Percentiles rank a stretch among this genome's conserved stretches.
phyloP scores from a whole-genome alignment of 2,113 vertebrate genomes.

The Desmodus rotundus region DNA sequence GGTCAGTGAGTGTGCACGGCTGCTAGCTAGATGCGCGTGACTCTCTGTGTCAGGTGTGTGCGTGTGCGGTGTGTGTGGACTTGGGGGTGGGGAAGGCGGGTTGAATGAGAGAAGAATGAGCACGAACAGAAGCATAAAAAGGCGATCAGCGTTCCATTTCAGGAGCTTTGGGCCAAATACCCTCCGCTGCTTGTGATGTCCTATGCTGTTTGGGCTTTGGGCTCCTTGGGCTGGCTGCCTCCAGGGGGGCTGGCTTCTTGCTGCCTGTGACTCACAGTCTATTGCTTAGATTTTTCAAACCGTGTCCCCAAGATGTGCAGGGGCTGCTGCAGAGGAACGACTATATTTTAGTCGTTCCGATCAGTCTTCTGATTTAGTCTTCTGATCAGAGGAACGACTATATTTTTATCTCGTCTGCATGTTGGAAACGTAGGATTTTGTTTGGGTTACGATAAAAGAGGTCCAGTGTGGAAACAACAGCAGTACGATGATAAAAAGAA shows the following conservation, averaged over 20 bases:
- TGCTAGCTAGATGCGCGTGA: constrained; percentile 55
- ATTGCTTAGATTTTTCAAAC: background rate
- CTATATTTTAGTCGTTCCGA: too few species aligned
- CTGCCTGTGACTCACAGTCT: background rate
- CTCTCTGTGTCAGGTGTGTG: constrained; percentile 66
- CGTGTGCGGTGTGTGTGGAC: background rate
- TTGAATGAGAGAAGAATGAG: background rate
- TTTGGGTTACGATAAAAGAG: background rate
- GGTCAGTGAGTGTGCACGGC: constrained; percentile 88
- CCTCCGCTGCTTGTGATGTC: accelerated
- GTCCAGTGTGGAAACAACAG: background rate
- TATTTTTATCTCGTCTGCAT: background rate
- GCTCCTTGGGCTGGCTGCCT: background rate
- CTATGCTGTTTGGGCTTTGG: accelerated
- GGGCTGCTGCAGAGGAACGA: background rate
- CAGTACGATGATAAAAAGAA: background rate
- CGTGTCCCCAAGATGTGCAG: background rate
- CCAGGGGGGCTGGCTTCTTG: background rate
- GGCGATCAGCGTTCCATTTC: background rate
- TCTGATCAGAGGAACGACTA: too few species aligned
- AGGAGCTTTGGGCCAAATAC: accelerated
- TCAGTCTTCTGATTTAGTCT: too few species aligned
- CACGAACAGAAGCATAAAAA: background rate
- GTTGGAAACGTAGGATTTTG: background rate
- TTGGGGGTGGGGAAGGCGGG: background rate